Conservation (phyloP, 2,888 invertebrate genomes). For the Cerastoderma edule region DNA sequence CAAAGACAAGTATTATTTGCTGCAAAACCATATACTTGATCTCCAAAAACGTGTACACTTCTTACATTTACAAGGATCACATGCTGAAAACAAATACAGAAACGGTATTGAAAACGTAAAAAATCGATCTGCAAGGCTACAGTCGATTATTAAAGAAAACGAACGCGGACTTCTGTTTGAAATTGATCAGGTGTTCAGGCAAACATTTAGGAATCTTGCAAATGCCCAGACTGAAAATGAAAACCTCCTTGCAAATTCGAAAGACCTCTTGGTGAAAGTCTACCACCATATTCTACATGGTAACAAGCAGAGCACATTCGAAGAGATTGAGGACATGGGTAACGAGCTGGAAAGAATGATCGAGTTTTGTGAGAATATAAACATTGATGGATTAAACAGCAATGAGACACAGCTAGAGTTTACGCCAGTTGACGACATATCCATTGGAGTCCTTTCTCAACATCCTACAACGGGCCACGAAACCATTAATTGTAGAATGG, state of each 20-base stretch:
- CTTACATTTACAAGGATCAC: not conserved
- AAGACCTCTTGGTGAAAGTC: not conserved
- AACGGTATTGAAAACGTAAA: not conserved
- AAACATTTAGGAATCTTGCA: not conserved
- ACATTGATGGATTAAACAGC: not conserved
- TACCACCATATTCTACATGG: not conserved
- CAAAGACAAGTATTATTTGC: not conserved
- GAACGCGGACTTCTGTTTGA: slow-evolving; percentile 3
- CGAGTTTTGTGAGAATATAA: not conserved
- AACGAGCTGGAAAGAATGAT: not conserved
- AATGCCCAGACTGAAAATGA: slow-evolving; percentile 6
- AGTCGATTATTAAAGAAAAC: slow-evolving; percentile 18
- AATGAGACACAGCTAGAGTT: not conserved
- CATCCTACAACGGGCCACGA: too few species aligned
- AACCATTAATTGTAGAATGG: too few species aligned
- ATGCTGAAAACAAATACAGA: not conserved
- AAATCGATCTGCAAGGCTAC: not conserved
- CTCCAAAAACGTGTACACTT: not conserved
- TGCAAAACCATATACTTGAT: slow-evolving; percentile 1
- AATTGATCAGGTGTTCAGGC: not conserved
- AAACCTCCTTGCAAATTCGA: not conserved
- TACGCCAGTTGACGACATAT: not conserved
- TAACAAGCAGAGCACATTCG: not conserved
- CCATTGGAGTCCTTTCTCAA: not conserved
- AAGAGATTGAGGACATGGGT: not conserved